Conservation (phyloP, 2,888 invertebrate genomes). For the Aproaerema taeniolella region DNA sequence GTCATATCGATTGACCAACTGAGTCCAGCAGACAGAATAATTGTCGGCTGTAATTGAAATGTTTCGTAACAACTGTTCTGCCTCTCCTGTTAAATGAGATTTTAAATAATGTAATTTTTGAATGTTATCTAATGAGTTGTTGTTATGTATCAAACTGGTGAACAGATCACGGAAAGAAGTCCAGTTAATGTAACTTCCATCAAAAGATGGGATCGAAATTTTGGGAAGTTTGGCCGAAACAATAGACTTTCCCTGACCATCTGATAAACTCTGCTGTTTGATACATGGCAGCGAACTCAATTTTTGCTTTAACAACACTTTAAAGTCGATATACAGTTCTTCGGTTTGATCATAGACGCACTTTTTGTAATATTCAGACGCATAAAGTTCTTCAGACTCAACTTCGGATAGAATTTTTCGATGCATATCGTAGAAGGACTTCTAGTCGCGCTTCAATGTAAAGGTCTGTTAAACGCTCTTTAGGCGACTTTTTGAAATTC, state of each 20-base stretch:
- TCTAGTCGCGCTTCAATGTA: not conserved
- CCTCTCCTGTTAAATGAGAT: slow-evolving; percentile 15
- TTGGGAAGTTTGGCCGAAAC: slow-evolving; percentile 10
- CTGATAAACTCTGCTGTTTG: not conserved
- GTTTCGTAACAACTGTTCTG: slow-evolving; percentile 13
- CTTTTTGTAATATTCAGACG: not conserved
- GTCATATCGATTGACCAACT: slow-evolving; percentile 19
- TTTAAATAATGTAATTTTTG: slow-evolving; percentile 26
- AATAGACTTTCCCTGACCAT: not conserved
- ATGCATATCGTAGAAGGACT: not conserved
- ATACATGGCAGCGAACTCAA: not conserved
- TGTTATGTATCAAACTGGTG: slow-evolving; percentile 21
- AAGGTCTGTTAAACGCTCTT: not conserved
- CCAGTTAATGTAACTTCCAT: slow-evolving; percentile 24
- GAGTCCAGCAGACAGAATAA: slow-evolving; percentile 20
- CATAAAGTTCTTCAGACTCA: not conserved
- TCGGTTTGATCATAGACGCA: not conserved
- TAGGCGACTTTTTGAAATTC: not conserved
- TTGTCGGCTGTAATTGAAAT: slow-evolving; percentile 17
- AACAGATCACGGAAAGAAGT: slow-evolving; percentile 22
- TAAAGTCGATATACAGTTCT: not conserved
- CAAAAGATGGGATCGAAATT: slow-evolving; percentile 17
- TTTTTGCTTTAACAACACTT: not conserved
- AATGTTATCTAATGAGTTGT: slow-evolving; percentile 19
- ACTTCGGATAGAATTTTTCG: not conserved